Evolutionary conservation across 1,140 invertebrate species (phyloP), one percentile per base, ranked within the genome.

Genomic region (Cephus cinctus): DNA sequence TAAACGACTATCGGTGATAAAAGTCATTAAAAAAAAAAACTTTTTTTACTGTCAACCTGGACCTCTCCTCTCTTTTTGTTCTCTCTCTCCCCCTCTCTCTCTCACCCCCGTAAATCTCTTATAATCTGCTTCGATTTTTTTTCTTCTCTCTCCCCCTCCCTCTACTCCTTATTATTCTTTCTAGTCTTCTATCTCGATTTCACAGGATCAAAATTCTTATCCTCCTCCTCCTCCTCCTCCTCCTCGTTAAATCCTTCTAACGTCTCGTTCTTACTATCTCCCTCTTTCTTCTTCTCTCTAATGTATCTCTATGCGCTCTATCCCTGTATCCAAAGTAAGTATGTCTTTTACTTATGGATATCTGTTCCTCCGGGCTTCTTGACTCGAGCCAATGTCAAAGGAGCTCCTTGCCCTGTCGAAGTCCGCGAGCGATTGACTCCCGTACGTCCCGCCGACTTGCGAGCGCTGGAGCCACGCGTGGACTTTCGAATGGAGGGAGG

Each of bases 381-480:
- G n/a, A n/a, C n/a, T n/a, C n/a, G n/a, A n/a, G n/a, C n/a, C n/a
- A n/a, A n/a, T n/a, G n/a, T n/a, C n/a, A n/a, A n/a, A n/a, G n/a
- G n/a, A n/a, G n/a, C n/a, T 63, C 55, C 19, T 65, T 62, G 68
- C 57, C 63, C 62, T 64, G 50, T 62, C 67, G 55, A 65, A 62
- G 69, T 67, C 64, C 69, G 67, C 69, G 69, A 71, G 69, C 71
- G 66, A 74, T 74, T 72, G 71, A 72, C 69, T 72, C 61, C 62
- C 64, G 65, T 66, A 60, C 65, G 63, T 65, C 63, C 57, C 58
- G 27, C 9, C n/a, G 57, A 57, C 58, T 61, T 53, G 60, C 54
- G 53, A n/a, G n/a, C n/a, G 48, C 47, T 50, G 57, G 54, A 61
- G 71, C 65, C 71, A 72, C 71, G 71, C 69, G 71, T 64, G 65